Base-by-base conservation (phyloP, 1,140 invertebrate species). In the Drosophila auraria region DNA sequence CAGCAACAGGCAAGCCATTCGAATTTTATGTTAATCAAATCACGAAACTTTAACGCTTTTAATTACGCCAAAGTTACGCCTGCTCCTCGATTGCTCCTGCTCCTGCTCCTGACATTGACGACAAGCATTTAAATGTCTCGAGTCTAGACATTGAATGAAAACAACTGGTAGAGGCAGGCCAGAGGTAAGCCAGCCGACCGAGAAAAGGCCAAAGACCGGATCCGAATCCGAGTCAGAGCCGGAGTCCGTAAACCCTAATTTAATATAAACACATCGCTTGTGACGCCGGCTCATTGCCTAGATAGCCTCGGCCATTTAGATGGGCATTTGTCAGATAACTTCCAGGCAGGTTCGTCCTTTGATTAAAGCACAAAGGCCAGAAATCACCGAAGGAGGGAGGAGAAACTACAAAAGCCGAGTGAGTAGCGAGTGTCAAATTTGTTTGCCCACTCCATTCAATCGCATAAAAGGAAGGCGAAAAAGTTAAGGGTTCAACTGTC, bases 221-320 rank as follows among this genome's bases (percentile, higher is more conserved):
- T 64, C 61, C 49, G 53, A 62, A 25, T 27, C 54, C 47, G 60
- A 74, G 69, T 20, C 53, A 11, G 2, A 56, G 33, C 33, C 33
- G 53, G 23, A 38, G 53, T 74, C 64, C 72, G 65, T 62, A 84
- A 78, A 71, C 70, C 80, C 80, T 87, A 87, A 87, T 87, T 87
- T 87, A 87, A 87, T 87, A 82, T 73, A 87, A 89, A 89, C 81
- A 89, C 72, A 83, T 84, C 77, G 77, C 64, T 78, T 80, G 68
- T 44, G 86, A 58, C 59, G 56, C 60, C 78, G 62, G 65, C 66
- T 71, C 42, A 60, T 61, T 56, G 72, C 33, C 50, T 27, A 40
- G 50, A 78, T 61, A 62, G 75, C 44, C 44, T 71, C 70, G 57
- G 50, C 62, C 84, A 68, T 84, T 84, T 74, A 86, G 78, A 84